These are phyloP conservation scores for Chrosomus eos DNA, from an alignment of 2,797 vertebrate species.

Conservation along the genomic window DNA sequence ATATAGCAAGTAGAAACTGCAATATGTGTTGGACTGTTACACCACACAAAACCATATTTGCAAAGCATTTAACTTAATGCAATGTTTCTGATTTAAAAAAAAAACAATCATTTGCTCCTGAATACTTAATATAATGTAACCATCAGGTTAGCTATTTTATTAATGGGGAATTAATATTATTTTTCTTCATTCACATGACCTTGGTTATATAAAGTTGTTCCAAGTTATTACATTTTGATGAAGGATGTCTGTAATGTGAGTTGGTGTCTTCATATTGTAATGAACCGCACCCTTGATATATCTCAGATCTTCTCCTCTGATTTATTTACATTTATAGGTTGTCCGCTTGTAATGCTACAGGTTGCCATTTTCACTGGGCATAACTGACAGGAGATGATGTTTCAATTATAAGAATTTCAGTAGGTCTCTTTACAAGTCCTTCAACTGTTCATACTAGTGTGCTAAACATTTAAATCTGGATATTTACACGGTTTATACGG, in stretches of 20 bases:
- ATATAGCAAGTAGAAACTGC: background rate
- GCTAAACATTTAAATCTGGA: background rate
- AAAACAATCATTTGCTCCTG: background rate
- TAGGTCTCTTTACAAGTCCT: background rate
- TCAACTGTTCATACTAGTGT: background rate
- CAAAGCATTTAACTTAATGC: background rate
- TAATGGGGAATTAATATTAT: background rate
- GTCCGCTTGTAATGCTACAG: background rate
- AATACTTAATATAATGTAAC: background rate
- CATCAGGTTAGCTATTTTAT: background rate
- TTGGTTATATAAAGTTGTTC: background rate
- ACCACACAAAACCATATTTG: background rate
- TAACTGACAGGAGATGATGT: background rate
- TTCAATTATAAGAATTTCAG: background rate
- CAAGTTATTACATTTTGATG: background rate
- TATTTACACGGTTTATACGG: background rate
- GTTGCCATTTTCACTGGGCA: background rate
- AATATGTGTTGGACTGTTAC: background rate
- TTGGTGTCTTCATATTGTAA: background rate
- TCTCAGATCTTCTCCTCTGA: background rate
- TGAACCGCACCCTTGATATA: slow-evolving; percentile 9
- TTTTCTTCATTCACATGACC: background rate
- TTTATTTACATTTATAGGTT: background rate
- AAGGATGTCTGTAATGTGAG: background rate
- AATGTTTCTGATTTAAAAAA: background rate